A percentile compares a stretch with the other conserved stretches of the same genome.
phyloP scores from a whole-genome alignment of 1,140 invertebrate genomes.

The Mya arenaria region DNA sequence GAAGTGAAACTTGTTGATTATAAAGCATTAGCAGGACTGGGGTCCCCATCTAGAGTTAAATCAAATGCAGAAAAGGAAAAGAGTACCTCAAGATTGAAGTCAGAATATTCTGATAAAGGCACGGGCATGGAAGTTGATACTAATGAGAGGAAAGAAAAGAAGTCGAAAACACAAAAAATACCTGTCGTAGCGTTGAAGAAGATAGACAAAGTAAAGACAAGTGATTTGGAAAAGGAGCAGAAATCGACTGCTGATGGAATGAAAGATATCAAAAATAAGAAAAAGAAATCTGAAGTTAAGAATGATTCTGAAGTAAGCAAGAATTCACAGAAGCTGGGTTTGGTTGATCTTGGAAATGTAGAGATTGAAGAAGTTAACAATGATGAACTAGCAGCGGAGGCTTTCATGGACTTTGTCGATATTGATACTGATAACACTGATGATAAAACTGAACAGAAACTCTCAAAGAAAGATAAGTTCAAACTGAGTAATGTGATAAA shows the following conservation, averaged over 20 bases:
- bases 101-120: background rate
- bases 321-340: background rate
- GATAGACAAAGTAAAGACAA: background rate
- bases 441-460: background rate
- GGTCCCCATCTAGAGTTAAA: conserved; percentile 10
- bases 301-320: background rate
- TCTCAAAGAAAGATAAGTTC: background rate
- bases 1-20: conserved; percentile 21
- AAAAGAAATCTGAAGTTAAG: background rate
- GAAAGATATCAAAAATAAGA: background rate
- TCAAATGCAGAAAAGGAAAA: background rate
- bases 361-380: background rate
- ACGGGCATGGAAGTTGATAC: no score
- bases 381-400: background rate
- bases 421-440: background rate
- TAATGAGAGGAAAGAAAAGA: background rate
- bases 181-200: background rate
- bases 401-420: background rate
- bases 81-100: background rate
- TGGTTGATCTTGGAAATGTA: background rate
- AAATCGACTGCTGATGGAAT: background rate
- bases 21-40: conserved; percentile 31
- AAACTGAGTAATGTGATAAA: background rate
- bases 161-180: background rate
- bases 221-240: background rate